Evolutionary conservation across 64 coral and sea anemone species (phyloP), one percentile per base, ranked within the genome.

Genomic region (Catalaphyllia jardinei): DNA sequence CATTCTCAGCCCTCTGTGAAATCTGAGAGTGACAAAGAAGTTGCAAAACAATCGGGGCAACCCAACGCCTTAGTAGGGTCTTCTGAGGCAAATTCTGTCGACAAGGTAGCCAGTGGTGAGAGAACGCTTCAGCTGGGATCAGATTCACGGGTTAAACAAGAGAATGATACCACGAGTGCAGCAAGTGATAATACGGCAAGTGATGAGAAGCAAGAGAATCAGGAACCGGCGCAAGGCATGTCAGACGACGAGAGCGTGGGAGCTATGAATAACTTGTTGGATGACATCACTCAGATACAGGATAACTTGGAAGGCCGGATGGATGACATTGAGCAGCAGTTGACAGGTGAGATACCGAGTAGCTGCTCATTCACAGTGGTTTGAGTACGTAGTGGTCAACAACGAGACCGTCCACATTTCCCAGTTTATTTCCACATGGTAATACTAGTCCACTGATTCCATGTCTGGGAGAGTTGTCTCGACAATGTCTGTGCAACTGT

Each of bases 201-300:
- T 51, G 31, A 84, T 25, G 15, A 52, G 12, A 84, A 42, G 13
- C n/a, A 15, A 84, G 63, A 50, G 10, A 63, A 18, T 11, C 61
- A 54, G 63, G 81, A 84, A 84, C 51, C 35, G 46, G 35, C 10
- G 19, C 81, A 71, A 50, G 29, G 81, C 69, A 39, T 84, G 35
- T 84, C 81, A n/a, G 81, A 84, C 12, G 81, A 71, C 25, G 81
- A 84, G 61, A 63, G 62, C 35, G 31, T 71, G 22, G 81, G 81
- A 27, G 90, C 90, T 0, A 92, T 87, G 35, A 86, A 72, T 69
- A 92, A 92, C 52, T 79, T 92, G 77, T 31, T 92, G 19, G 74
- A 75, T 87, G 90, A 92, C 71, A 61, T 92, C 2, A 50, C 17
- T 42, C 81, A 92, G 30, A 72, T 91, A 28, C 89, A 91, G 5